Conservation (phyloP, 2,113 vertebrate species). For the Prinia subflava region DNA sequence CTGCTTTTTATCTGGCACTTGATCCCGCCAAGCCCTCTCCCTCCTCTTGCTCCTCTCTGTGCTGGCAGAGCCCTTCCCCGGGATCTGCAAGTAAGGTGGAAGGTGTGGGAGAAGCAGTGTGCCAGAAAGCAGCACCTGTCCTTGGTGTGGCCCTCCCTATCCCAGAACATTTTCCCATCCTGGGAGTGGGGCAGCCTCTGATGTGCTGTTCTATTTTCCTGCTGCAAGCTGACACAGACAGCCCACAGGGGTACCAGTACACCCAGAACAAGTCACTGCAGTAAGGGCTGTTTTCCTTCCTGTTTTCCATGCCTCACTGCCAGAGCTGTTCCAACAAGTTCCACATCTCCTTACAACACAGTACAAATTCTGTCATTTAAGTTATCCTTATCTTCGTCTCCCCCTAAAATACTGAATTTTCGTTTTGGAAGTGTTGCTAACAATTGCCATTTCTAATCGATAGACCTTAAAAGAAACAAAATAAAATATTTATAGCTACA, state of each 20-base stretch:
- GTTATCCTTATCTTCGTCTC: not conserved
- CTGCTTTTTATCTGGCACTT: not conserved
- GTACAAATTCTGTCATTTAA: not conserved
- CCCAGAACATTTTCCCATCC: not conserved
- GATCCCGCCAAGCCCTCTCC: not conserved
- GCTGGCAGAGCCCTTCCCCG: not conserved
- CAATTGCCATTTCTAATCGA: not conserved
- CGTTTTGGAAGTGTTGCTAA: not conserved
- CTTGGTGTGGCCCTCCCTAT: not conserved
- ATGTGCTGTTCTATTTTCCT: not conserved
- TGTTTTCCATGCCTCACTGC: not conserved
- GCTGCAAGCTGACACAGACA: not conserved
- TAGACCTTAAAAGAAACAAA: not conserved
- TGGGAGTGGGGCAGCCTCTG: not conserved
- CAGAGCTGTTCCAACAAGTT: not conserved
- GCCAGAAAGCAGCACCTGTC: not conserved
- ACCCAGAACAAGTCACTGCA: not conserved
- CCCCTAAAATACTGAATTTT: not conserved
- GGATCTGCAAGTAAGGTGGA: not conserved
- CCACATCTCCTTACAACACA: not conserved
- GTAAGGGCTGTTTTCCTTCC: not conserved
- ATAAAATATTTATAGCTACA: not conserved
- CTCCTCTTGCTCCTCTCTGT: not conserved
- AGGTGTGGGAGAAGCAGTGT: fast-evolving
- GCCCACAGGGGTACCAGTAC: not conserved